Evolutionary conservation across 2,888 invertebrate species (phyloP).

Genomic region (Nemotelus pantherinus): DNA sequence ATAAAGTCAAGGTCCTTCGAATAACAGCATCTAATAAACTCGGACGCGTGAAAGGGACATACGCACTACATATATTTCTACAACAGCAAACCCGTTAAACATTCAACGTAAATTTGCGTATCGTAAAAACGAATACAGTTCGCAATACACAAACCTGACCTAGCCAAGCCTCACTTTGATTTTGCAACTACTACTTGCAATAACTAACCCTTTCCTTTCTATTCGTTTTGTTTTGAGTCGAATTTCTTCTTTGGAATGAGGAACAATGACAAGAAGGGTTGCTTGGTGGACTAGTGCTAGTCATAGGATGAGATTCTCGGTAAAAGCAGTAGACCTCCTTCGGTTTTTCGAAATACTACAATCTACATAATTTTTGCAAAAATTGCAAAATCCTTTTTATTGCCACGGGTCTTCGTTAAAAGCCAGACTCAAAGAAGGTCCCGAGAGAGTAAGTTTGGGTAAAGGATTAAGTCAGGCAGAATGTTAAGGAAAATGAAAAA

Average conservation of each 20-base stretch:
- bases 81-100: no score
- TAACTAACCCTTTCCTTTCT: conserved; percentile 27
- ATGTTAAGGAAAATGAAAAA: not conserved
- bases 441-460: conserved; percentile 4
- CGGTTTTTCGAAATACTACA: not conserved
- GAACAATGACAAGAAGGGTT: not conserved
- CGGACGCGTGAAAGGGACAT: no score
- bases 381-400: conserved; percentile 41
- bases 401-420: not conserved
- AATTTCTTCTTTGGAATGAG: not conserved
- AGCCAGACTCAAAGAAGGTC: conserved; percentile 6
- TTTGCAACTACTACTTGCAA: not conserved
- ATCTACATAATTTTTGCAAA: conserved; percentile 40
- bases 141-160: conserved; percentile 16
- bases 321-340: conserved; percentile 25
- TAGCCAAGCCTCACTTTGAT: not conserved
- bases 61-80: no score
- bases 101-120: no score
- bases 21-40: no score
- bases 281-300: not conserved
- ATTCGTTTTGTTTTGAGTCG: conserved; percentile 1
- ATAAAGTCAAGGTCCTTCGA: conserved; percentile 16
- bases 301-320: conserved; percentile 4
- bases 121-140: no score
- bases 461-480: conserved; percentile 27